These are phyloP conservation scores for Myioborus miniatus DNA, from an alignment of 2,797 vertebrate species.

Conservation along the genomic window DNA sequence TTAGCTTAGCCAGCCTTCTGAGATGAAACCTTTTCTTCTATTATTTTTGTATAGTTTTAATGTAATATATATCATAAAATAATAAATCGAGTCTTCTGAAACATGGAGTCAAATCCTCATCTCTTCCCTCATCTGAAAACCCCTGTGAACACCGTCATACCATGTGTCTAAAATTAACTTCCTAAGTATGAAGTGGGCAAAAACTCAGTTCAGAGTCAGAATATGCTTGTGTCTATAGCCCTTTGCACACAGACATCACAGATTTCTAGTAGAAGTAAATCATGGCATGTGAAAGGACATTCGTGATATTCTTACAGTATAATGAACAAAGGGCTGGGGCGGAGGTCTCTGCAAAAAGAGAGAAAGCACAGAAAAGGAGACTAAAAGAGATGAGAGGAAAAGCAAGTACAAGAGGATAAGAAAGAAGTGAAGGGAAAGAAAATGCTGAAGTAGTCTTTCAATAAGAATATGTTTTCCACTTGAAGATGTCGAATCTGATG, in stretches of 20 bases:
- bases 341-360: background rate
- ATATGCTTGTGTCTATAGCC: background rate
- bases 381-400: background rate
- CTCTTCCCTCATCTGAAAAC: no score
- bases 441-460: background rate
- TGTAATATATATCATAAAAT: no score
- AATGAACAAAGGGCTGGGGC: background rate
- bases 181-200: background rate
- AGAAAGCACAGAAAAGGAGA: background rate
- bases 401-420: background rate
- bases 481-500: background rate
- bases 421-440: background rate
- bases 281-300: background rate
- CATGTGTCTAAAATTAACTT: background rate
- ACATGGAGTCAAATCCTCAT: no score
- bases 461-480: background rate
- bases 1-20: no score
- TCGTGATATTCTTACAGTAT: background rate
- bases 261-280: background rate
- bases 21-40: no score
- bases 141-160: no score
- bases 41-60: no score
- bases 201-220: background rate
- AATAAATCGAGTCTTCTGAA: no score
- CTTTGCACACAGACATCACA: background rate